These are phyloP conservation scores for Lepisosteus osseus DNA, from an alignment of 2,113 vertebrate genomes.

Conservation along the genomic window DNA sequence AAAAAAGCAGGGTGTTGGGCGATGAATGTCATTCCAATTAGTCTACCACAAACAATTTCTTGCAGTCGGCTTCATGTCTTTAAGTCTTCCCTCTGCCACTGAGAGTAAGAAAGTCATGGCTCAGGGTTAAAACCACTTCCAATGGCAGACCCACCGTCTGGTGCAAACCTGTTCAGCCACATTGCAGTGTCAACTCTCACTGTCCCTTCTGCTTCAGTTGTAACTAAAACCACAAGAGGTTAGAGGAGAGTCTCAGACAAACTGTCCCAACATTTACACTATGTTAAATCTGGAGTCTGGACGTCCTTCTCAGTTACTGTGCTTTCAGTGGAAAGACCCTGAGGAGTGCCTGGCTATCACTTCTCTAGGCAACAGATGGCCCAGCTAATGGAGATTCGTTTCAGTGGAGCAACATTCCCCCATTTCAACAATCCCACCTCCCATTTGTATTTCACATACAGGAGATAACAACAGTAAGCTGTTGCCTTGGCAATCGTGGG, in stretches of 20 bases:
- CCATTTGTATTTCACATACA: conserved; percentile 15
- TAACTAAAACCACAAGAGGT: too few relatives aligned
- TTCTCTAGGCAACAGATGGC: conserved; percentile 42
- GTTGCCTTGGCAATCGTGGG: conserved; percentile 51
- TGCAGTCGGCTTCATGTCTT: background rate
- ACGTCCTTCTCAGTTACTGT: background rate
- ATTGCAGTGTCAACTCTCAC: too few relatives aligned
- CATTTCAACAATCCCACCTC: background rate
- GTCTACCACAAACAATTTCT: background rate
- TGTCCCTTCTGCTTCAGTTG: too few relatives aligned
- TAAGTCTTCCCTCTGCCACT: conserved; percentile 25
- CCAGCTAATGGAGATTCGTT: conserved; percentile 31
- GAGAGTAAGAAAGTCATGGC: conserved; percentile 10
- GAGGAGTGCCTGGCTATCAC: conserved; percentile 21
- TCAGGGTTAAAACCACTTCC: conserved; percentile 12
- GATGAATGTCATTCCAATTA: conserved; percentile 6
- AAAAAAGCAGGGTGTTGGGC: background rate
- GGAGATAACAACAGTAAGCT: conserved; percentile 27
- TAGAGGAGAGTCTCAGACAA: too few relatives aligned
- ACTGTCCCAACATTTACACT: too few relatives aligned
- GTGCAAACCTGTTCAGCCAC: too few relatives aligned
- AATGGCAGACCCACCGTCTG: too few relatives aligned
- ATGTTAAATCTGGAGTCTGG: background rate
- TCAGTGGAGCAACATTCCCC: conserved; percentile 15
- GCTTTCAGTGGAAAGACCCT: too few relatives aligned